These are phyloP conservation scores for Lacerta bilineata DNA, from an alignment of 2,797 vertebrate genomes.

Conservation along the genomic window DNA sequence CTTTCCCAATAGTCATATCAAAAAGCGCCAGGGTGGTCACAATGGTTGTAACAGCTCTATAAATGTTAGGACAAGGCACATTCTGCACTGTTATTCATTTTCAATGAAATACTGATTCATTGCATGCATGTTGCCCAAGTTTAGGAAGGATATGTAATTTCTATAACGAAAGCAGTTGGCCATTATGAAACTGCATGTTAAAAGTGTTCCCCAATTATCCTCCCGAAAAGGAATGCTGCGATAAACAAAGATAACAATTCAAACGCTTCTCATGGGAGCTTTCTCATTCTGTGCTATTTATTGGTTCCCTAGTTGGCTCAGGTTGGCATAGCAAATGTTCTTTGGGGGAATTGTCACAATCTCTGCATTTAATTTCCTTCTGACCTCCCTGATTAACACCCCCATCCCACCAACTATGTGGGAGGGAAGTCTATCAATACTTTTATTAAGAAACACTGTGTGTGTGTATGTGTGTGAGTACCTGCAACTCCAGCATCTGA, in stretches of 20 bases:
- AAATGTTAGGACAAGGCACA: constrained; percentile 31
- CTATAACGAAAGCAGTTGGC: constrained; percentile 29
- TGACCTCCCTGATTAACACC: no score
- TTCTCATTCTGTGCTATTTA: constrained; percentile 34
- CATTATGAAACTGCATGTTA: constrained; percentile 23
- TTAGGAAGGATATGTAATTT: constrained; percentile 34
- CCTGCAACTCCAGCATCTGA: no score
- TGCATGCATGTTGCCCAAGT: background rate
- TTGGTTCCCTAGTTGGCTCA: constrained; percentile 18
- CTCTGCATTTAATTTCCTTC: no score
- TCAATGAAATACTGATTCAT: constrained; percentile 29
- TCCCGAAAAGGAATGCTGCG: background rate
- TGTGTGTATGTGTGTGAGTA: no score
- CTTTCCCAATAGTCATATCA: background rate
- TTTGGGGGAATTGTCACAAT: background rate
- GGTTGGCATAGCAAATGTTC: constrained; percentile 10
- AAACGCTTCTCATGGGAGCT: background rate
- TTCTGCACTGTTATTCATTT: background rate
- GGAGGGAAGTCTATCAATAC: no score
- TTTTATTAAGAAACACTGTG: no score
- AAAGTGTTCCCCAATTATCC: background rate
- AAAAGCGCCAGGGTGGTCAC: background rate
- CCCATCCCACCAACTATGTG: no score
- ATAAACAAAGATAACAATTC: background rate
- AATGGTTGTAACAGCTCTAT: background rate